Evolutionary conservation across 2,888 invertebrate genomes (phyloP), one percentile per base, ranked within the genome.

Genomic region (Argyresthia albistria): DNA sequence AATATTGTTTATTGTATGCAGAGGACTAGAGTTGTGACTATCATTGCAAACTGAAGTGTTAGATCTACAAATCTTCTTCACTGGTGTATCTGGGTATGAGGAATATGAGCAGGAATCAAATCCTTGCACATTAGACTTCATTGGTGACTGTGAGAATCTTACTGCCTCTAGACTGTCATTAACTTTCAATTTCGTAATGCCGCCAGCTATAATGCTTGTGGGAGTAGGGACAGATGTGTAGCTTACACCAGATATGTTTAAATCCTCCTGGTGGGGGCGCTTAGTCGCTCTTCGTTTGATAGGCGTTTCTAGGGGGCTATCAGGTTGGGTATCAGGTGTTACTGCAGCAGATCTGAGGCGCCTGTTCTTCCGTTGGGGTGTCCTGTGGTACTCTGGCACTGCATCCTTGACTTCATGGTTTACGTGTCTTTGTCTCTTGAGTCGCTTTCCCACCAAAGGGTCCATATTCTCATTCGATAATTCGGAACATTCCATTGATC

Each of bases 151-250:
- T 25, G 25, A 25, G 6, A 25, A 25, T 25, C 25, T 25, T 6
- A 6, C 25, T 25, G 25, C 25, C 2, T 25, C 25, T 25, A 37
- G 15, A 48, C 14, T 48, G 48, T 82, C 83, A 67, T 70, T 76
- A 4, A 86, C 79, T 59, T 76, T 73, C 25, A 87, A 62, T 53
- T 68, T 79, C 57, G 76, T 70, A 55, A 87, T 74, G 59, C 79
- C 76, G 11, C 82, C 80, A 43, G 83, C 76, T 62, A 86, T 81
- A 36, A 73, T 64, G 60, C 74, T 84, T 36, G 84, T 86, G 53
- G 86, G 86, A 45, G 86, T 86, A 52, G 72, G 71, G 35, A 71
- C 61, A 35, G 71, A 65, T 35, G 58, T 62, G 52, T 57, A 59
- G 52, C 57, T 65, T 52, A 59, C 57, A 12, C 70, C 66, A 48